Evolutionary conservation across 2,113 vertebrate genomes (phyloP).

Genomic region (Solea senegalensis): DNA sequence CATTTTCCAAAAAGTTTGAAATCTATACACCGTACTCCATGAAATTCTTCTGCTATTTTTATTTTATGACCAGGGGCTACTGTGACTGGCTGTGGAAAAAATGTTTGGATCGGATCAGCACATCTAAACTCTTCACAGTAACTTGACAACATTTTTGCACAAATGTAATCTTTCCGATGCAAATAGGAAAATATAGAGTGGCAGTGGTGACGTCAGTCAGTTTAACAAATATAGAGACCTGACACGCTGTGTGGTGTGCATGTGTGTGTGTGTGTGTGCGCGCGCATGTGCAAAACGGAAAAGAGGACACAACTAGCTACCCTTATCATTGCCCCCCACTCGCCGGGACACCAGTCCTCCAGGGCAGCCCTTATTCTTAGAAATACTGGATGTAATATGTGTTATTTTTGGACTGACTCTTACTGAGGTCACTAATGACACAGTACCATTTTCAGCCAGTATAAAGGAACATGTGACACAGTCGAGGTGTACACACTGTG

Average conservation of each 20-base stretch:
- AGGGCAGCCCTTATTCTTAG: slow-evolving; percentile 52
- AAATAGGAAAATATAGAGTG: no score
- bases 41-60: not conserved
- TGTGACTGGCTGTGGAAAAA: not conserved
- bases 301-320: slow-evolving; percentile 30
- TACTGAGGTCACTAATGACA: slow-evolving; percentile 52
- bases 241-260: slow-evolving; percentile 17
- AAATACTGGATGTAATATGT: slow-evolving; percentile 38
- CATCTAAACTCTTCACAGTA: not conserved
- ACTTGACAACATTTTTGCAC: not conserved
- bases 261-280: slow-evolving; percentile 12
- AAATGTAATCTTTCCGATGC: not conserved
- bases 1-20: not conserved
- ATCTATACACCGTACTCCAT: not conserved
- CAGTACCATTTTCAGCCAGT: slow-evolving; percentile 36
- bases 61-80: not conserved
- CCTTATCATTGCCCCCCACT: slow-evolving; percentile 62
- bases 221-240: slow-evolving; percentile 41
- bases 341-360: slow-evolving; percentile 36
- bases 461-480: slow-evolving; percentile 30
- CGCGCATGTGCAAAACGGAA: slow-evolving; percentile 49
- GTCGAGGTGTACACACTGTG: not conserved
- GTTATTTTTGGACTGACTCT: slow-evolving; percentile 64
- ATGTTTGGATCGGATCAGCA: not conserved
- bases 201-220: slow-evolving; percentile 2